These are phyloP conservation scores for Cheilinus undulatus DNA, from an alignment of 2,113 vertebrate species.

Conservation along the genomic window DNA sequence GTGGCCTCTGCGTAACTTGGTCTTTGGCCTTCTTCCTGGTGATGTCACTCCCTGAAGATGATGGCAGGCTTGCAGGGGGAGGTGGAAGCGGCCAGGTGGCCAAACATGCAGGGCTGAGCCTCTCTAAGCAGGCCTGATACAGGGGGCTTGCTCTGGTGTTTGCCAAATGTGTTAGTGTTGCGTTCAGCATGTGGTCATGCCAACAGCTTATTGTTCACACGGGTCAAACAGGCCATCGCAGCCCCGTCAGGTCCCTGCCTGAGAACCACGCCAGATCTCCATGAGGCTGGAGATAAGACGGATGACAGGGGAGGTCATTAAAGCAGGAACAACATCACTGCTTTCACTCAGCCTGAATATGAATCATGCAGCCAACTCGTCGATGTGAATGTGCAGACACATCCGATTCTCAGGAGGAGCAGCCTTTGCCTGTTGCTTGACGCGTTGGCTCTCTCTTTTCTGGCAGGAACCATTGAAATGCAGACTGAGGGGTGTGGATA, in stretches of 20 bases:
- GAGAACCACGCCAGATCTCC: conserved; percentile 34
- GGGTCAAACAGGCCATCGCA: conserved; percentile 29
- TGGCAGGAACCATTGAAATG: conserved; percentile 72
- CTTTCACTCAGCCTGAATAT: conserved; percentile 50
- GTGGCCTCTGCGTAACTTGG: conserved; percentile 25
- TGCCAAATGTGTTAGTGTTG: conserved; percentile 23
- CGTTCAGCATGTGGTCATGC: conserved; percentile 25
- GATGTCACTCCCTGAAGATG: conserved; percentile 44
- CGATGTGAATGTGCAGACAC: conserved; percentile 47
- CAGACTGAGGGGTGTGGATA: conserved; percentile 68
- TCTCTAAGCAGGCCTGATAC: conserved; percentile 15
- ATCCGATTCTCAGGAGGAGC: conserved; percentile 46
- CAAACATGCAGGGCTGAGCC: conserved; percentile 9
- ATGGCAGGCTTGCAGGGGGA: conserved; percentile 9
- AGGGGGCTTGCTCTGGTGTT: conserved; percentile 29
- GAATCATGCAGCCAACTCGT: conserved; percentile 54
- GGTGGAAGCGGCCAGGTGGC: conserved; percentile 32
- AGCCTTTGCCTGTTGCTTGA: conserved; percentile 62
- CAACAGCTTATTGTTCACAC: conserved; percentile 35
- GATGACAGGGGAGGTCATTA: conserved; percentile 73
- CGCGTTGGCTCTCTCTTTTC: conserved; percentile 42
- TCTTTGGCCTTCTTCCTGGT: conserved; percentile 20
- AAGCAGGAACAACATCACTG: conserved; percentile 57
- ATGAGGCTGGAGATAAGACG: conserved; percentile 47
- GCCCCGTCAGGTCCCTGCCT: conserved; percentile 17